Base-by-base conservation (phyloP, 2,797 vertebrate genomes). In the Toxotes lorentzi region DNA sequence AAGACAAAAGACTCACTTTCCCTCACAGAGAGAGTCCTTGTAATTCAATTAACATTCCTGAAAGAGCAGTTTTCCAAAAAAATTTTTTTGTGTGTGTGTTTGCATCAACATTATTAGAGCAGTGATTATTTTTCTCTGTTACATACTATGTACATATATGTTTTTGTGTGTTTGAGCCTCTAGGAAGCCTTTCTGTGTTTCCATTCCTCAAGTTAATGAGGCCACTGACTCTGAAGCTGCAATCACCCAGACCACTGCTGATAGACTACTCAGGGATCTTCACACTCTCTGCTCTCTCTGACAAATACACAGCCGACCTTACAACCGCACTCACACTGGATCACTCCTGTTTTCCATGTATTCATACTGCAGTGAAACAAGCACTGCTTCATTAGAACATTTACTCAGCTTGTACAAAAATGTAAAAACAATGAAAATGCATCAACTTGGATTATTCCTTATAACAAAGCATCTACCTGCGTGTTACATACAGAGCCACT, bases 201-300 rank as follows among this genome's bases (percentile, higher is more conserved):
- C 48, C 54, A 85, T 88, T 76, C 85, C 41, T 85, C 57, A 45
- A 69, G 34, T 83, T 84, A 83, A 87, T 87, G 84, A 86, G 70
- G 63, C 73, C 63, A 47, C 24, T 14, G 40, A 75, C 63, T 85
- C 56, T 62, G 34, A 87, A 79, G 74, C 57, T 73, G 69, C 78
- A 86, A 83, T 86, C 71, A 84, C 53, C 50, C 19, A 76, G 58
- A 86, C 43, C 23, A 7, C 51, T 63, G 78, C 60, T 79, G 67
- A 75, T 60, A 43, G 60, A 77, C 65, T 58, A 80, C 70, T 77
- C n/a, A 34, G 14, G 27, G 65, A 56, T 76, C 40, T 17, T 70
- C 12, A 79, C 54, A 73, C 47, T 68, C 56, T 61, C 43, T 69
- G 34, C 76, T 73, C 66, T 70, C 61, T 47, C 43, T 50, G 59